Conservation (phyloP, 2,888 invertebrate species). For the Opisthograptis luteolata region DNA sequence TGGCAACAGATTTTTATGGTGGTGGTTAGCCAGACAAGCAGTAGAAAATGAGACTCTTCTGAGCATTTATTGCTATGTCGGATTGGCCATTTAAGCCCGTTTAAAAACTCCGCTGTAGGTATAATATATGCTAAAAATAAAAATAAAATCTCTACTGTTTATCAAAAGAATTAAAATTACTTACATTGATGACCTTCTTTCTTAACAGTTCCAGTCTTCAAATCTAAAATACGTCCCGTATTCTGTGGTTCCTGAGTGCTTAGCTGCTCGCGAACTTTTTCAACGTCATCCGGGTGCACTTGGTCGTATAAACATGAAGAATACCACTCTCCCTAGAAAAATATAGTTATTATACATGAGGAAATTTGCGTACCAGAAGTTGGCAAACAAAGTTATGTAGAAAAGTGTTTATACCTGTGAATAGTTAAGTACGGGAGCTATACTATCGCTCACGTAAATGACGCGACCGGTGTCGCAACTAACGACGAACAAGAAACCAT, state of each 20-base stretch:
- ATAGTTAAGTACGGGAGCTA: constrained; percentile 98
- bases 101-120: too few species aligned
- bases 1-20: too few species aligned
- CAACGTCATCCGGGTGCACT: constrained; percentile 98
- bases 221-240: constrained; percentile 96
- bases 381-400: too few species aligned
- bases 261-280: constrained; percentile 98
- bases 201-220: constrained; percentile 99
- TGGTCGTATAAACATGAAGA: constrained; percentile 97
- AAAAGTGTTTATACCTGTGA: constrained; percentile 87
- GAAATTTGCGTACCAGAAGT: too few species aligned
- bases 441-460: constrained; percentile 99
- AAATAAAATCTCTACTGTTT: too few species aligned
- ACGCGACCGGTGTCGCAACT: constrained; percentile 98
- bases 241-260: constrained; percentile 98
- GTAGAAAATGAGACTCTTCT: too few species aligned
- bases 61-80: too few species aligned
- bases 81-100: too few species aligned
- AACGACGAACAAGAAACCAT: constrained; percentile 97
- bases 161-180: too few species aligned
- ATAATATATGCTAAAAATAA: too few species aligned
- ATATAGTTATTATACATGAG: not conserved
- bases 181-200: constrained; percentile 99
- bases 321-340: constrained; percentile 95
- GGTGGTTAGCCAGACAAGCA: too few species aligned